Conservation (phyloP, 2,888 invertebrate genomes). For the Hemicrepidius hirtus region DNA sequence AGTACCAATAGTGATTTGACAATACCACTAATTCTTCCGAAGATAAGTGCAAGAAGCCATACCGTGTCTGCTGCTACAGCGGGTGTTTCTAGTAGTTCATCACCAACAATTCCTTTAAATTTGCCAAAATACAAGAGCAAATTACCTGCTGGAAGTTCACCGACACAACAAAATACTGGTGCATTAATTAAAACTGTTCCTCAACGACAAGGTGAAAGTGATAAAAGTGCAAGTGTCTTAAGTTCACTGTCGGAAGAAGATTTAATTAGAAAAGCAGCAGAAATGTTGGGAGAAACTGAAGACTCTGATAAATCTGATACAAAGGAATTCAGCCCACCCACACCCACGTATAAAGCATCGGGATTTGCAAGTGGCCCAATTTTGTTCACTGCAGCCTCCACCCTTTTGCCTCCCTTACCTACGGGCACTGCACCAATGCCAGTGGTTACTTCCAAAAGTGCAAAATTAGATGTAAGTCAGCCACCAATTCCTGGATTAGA, state of each 20-base stretch:
- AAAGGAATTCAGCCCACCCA: conserved; percentile 40
- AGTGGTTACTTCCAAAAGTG: conserved; percentile 58
- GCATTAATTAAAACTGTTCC: conserved; percentile 1
- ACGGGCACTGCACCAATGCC: conserved; percentile 41
- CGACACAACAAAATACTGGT: conserved; percentile 24
- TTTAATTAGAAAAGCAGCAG: conserved; percentile 75
- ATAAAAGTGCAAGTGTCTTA: conserved; percentile 69
- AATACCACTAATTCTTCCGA: conserved; percentile 70
- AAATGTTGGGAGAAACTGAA: conserved; percentile 74
- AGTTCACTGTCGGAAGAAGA: conserved; percentile 75
- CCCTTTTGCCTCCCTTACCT: conserved; percentile 61
- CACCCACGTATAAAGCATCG: conserved; percentile 9
- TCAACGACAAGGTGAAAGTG: conserved; percentile 8
- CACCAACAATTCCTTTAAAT: conserved; percentile 68
- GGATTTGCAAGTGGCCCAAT: conserved; percentile 43
- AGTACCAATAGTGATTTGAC: conserved; percentile 56
- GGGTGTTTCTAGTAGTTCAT: conserved; percentile 26
- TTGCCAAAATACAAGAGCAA: conserved; percentile 63
- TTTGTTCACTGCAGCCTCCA: conserved; percentile 69
- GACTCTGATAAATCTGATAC: conserved; percentile 37
- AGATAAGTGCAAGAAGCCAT: conserved; percentile 62
- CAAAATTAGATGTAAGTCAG: conserved; percentile 64
- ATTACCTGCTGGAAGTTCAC: conserved; percentile 51
- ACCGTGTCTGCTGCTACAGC: conserved; percentile 42
- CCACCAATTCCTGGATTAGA: conserved; percentile 70